These are phyloP conservation scores for Isotomurus palustris DNA, from an alignment of 2,888 invertebrate species.

Conservation along the genomic window DNA sequence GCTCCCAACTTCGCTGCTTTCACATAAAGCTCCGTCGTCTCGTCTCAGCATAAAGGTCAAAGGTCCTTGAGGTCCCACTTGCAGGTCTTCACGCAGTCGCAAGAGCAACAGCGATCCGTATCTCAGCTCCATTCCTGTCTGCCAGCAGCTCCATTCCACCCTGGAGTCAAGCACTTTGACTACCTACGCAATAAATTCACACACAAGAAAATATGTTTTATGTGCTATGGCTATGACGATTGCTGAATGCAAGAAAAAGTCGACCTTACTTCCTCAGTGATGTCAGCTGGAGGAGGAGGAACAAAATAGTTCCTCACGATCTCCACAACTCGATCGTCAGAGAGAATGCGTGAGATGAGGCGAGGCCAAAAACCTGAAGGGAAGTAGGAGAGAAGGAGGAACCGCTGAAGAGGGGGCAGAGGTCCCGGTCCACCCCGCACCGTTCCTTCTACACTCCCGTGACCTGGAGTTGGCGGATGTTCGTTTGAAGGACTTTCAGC, in stretches of 20 bases:
- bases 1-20: slow-evolving; percentile 36
- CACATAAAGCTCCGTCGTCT: slow-evolving; percentile 45
- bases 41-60: slow-evolving; percentile 44
- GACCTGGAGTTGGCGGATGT: neutral
- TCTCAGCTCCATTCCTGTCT: slow-evolving; percentile 79
- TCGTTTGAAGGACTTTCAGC: slow-evolving; percentile 19
- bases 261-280: slow-evolving; percentile 41
- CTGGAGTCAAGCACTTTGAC: slow-evolving; percentile 62
- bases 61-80: slow-evolving; percentile 52
- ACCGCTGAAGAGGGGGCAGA: slow-evolving; percentile 51
- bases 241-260: neutral
- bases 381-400: slow-evolving; percentile 92
- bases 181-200: slow-evolving; percentile 49
- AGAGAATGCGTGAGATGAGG: slow-evolving; percentile 74
- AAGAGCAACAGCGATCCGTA: slow-evolving; percentile 77
- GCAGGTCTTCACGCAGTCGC: slow-evolving; percentile 77
- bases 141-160: slow-evolving; percentile 92
- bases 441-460: slow-evolving; percentile 3
- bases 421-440: slow-evolving; percentile 26
- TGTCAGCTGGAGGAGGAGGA: slow-evolving; percentile 54
- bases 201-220: neutral
- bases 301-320: slow-evolving; percentile 70
- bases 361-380: slow-evolving; percentile 98
- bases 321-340: slow-evolving; percentile 77
- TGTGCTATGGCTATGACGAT: no score